Percentiles rank a stretch among this genome's conserved stretches.
Conservation (phyloP, 2,888 invertebrate species). For the Catocala fraxini region DNA sequence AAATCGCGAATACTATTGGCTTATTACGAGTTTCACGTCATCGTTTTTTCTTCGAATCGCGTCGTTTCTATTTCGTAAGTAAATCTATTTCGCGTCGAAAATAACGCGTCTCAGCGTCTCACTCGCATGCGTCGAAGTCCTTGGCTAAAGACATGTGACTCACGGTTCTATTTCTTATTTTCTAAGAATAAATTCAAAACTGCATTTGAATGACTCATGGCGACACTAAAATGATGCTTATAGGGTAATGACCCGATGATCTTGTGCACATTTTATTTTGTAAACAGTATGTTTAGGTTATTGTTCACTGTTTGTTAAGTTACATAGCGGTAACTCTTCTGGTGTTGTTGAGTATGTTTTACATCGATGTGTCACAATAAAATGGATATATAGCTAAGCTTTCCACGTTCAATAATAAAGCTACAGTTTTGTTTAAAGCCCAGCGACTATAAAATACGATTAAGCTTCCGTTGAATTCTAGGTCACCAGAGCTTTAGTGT, state of each 20-base stretch:
- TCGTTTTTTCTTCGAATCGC: constrained; percentile 32
- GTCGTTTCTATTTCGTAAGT: constrained; percentile 45
- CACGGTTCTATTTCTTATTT: constrained; percentile 83
- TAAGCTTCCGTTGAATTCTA: constrained; percentile 9
- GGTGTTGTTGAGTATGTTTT: constrained; percentile 1
- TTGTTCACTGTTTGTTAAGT: constrained; percentile 20
- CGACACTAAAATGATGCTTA: constrained; percentile 65
- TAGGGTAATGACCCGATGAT: constrained; percentile 76
- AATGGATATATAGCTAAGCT: too few species aligned
- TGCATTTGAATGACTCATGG: constrained; percentile 80
- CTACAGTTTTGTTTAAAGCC: background rate
- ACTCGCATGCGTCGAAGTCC: constrained; percentile 64
- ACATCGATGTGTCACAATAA: background rate
- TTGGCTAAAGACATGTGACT: constrained; percentile 77
- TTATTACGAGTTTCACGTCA: constrained; percentile 23
- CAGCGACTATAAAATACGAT: background rate
- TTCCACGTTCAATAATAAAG: background rate
- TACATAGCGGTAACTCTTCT: background rate
- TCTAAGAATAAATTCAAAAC: constrained; percentile 84
- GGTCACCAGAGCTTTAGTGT: background rate
- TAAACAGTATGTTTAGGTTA: constrained; percentile 31
- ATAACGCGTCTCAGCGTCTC: constrained; percentile 56
- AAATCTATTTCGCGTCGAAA: constrained; percentile 54
- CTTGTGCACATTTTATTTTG: constrained; percentile 58
- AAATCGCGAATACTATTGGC: constrained; percentile 13